Evolutionary conservation across 1,140 invertebrate species (phyloP).

Genomic region (Leptinotarsa defecta): DNA sequence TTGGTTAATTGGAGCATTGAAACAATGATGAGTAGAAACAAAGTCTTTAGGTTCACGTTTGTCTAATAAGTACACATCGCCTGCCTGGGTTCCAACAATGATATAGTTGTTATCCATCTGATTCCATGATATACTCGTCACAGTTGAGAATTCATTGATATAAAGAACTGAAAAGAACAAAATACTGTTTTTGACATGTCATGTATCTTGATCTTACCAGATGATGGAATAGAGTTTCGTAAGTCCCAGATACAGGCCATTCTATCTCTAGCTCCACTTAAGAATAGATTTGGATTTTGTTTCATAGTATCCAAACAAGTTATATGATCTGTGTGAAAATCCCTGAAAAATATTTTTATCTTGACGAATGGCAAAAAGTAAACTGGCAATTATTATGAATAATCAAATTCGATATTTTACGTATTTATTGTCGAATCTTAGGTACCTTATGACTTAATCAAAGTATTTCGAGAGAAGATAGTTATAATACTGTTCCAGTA

Average conservation of each 20-base stretch:
- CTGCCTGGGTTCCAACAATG: constrained; percentile 42
- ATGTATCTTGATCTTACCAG: constrained; percentile 35
- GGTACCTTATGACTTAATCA: too few relatives aligned
- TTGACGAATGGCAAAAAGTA: too few relatives aligned
- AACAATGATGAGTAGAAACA: constrained; percentile 37
- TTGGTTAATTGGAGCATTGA: constrained; percentile 38
- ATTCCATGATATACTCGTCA: constrained; percentile 47
- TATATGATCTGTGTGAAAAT: constrained; percentile 42
- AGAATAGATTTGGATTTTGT: constrained; percentile 41
- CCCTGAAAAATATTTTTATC: constrained; percentile 25
- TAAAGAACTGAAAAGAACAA: constrained; percentile 46
- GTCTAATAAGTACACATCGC: constrained; percentile 48
- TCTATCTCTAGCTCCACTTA: constrained; percentile 42
- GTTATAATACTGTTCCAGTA: too few relatives aligned
- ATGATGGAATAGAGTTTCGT: constrained; percentile 33
- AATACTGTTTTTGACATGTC: too few relatives aligned
- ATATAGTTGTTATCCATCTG: constrained; percentile 38
- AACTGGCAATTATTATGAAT: too few relatives aligned
- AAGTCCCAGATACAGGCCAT: constrained; percentile 47
- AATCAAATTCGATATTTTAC: too few relatives aligned
- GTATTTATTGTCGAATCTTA: too few relatives aligned
- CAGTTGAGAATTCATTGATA: constrained; percentile 47
- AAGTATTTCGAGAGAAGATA: too few relatives aligned
- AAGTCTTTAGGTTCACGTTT: constrained; percentile 47
- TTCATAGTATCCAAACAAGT: constrained; percentile 43